Conservation (phyloP, 2,797 vertebrate species). For the Microchirus variegatus region DNA sequence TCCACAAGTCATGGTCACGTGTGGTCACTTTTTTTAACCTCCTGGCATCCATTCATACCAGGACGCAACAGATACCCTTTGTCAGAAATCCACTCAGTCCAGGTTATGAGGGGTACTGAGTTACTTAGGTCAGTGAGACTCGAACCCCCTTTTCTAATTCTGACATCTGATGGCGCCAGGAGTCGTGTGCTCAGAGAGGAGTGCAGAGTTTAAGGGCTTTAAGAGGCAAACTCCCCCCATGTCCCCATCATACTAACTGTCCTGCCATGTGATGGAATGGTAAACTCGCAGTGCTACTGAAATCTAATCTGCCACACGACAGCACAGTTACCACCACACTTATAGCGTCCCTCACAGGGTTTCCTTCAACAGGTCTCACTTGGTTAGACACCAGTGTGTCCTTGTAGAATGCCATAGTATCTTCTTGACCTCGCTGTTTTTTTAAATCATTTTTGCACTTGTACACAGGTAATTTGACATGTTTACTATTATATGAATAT, state of each 20-base stretch:
- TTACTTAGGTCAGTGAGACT: slow-evolving; percentile 41
- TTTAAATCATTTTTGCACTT: slow-evolving; percentile 1
- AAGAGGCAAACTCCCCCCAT: slow-evolving; percentile 34
- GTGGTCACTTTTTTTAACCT: no score
- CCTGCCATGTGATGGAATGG: slow-evolving; percentile 63
- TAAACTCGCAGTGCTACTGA: slow-evolving; percentile 51
- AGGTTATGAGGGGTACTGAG: slow-evolving; percentile 48
- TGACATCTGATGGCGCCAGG: slow-evolving; percentile 60
- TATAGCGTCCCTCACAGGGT: slow-evolving; percentile 57
- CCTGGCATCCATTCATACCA: background rate
- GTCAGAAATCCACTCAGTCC: slow-evolving; percentile 49
- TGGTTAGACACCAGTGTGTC: slow-evolving; percentile 31
- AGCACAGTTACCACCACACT: slow-evolving; percentile 68
- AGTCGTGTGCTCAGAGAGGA: slow-evolving; percentile 41
- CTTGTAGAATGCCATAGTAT: slow-evolving; percentile 15
- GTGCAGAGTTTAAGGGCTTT: slow-evolving; percentile 62
- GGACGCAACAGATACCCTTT: slow-evolving; percentile 25
- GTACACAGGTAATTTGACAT: slow-evolving; percentile 1
- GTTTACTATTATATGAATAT: background rate
- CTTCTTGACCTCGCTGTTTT: slow-evolving; percentile 15
- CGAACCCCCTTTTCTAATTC: slow-evolving; percentile 61
- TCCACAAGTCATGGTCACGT: no score
- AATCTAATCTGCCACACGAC: slow-evolving; percentile 72
- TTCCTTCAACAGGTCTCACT: slow-evolving; percentile 61
- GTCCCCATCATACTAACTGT: slow-evolving; percentile 57